Base-by-base conservation (phyloP, 2,888 invertebrate genomes). In the Eulithis prunata region DNA sequence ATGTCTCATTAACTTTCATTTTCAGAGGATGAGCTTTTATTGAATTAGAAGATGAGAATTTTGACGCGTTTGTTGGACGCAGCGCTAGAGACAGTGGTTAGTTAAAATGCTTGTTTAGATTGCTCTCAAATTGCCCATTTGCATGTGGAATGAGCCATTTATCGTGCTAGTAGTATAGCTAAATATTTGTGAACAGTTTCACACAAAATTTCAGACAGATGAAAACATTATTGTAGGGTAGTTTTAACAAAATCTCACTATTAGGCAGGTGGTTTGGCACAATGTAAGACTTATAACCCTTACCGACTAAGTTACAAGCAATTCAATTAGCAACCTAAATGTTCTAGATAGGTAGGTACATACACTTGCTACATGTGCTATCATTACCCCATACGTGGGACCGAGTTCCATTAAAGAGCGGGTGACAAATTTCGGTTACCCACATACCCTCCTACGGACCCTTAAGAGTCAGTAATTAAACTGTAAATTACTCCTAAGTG, bases 401-500 rank as follows among this genome's bases (percentile, higher is more conserved):
- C 64, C 66, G 55, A 63, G 66, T 61, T 67, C 71, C 74, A 72
- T 72, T 71, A 71, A 70, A 68, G 68, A 68, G 64, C 58, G 36
- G 60, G 74, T 74, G 74, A 80, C 82, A 81, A 82, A 81, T 82
- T 81, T 74, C 64, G 75, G 74, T 71, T 74, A 65, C 71, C 75
- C 72, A 72, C 77, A 76, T 62, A 64, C 72, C 70, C 68, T 61
- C 71, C 71, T 75, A 68, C 73, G 70, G 72, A 71, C 75, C 73
- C 73, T 66, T 79, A 70, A 78, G 78, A 78, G 78, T 80, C 83
- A 84, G 89, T 90, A 90, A 91, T 90, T 90, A 90, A 91, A 89
- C 89, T 89, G 90, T 90, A 89, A 90, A 90, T 90, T 90, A 89
- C 84, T 80, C 81, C 85, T 87, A 88, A 90, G 88, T 88, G 87